Conservation (phyloP, 1,140 invertebrate species). For the Goniozus legneri region DNA sequence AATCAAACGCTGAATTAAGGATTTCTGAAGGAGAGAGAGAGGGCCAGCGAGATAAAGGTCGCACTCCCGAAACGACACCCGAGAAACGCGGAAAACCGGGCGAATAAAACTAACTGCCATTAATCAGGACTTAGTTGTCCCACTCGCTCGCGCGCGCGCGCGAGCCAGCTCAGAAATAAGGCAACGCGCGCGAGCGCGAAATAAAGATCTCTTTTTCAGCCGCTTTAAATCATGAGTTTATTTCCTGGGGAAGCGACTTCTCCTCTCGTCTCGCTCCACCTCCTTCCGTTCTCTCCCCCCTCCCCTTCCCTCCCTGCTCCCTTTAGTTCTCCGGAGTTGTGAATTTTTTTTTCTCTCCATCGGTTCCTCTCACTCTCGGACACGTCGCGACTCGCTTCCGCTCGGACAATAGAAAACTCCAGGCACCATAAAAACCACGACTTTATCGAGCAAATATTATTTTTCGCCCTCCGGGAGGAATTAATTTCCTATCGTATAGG, state of each 20-base stretch:
- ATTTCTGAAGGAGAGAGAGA: conserved; percentile 3
- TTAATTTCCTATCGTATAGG: too few species aligned
- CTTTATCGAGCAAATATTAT: too few species aligned
- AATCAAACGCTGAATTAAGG: too few species aligned
- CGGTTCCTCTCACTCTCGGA: too few species aligned
- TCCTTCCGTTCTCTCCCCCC: conserved; percentile 5
- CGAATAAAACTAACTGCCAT: conserved; percentile 48
- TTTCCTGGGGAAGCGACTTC: conserved; percentile 20
- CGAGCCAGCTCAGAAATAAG: conserved; percentile 35
- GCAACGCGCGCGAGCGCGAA: conserved; percentile 31
- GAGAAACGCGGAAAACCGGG: conserved; percentile 12
- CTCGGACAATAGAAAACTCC: too few species aligned
- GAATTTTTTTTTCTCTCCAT: too few species aligned
- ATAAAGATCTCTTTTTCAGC: conserved; percentile 44
- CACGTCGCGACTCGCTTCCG: too few species aligned
- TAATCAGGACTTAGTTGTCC: conserved; percentile 44
- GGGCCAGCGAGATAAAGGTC: conserved; percentile 34
- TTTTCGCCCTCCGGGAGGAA: too few species aligned
- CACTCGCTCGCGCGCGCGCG: too few species aligned
- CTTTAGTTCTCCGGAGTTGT: conserved; percentile 16
- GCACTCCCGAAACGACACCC: conserved; percentile 15
- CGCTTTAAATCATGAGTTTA: conserved; percentile 47
- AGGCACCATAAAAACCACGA: too few species aligned
- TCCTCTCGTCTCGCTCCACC: neutral
- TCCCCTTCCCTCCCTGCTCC: conserved; percentile 17